phyloP scores from a whole-genome alignment of 2,888 invertebrate species.

The Cryptocephalus moraei region DNA sequence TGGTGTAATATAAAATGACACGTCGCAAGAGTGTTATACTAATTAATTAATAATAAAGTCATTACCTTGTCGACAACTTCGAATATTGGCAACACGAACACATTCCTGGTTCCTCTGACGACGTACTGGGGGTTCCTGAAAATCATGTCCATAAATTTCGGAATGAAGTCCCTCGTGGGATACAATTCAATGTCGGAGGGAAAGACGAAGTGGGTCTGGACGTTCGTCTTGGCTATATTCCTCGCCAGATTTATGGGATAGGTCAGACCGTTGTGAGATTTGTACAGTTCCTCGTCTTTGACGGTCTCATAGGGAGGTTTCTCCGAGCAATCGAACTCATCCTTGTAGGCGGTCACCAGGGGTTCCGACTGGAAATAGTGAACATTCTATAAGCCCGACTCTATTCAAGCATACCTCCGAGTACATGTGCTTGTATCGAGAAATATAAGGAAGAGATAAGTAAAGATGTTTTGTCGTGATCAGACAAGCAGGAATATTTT shows the following conservation, averaged over 20 bases:
- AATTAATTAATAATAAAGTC: no score
- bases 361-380: conserved; percentile 1
- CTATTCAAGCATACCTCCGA: no score
- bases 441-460: no score
- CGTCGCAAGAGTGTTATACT: no score
- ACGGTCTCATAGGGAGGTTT: conserved; percentile 59
- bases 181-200: conserved; percentile 30
- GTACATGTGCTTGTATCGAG: no score
- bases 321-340: conserved; percentile 55
- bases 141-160: conserved; percentile 22
- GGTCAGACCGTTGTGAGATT: conserved; percentile 18
- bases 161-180: conserved; percentile 23
- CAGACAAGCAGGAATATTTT: no score
- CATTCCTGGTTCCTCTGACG: conserved; percentile 12
- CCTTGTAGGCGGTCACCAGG: conserved; percentile 17
- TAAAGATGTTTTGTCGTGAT: no score
- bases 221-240: conserved; percentile 25
- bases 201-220: conserved; percentile 27
- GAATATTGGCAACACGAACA: conserved; percentile 26
- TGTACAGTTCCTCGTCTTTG: conserved; percentile 42
- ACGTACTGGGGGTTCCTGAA: conserved; percentile 9
- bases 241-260: conserved; percentile 30
- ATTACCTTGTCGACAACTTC: conserved; percentile 16
- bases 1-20: no score
- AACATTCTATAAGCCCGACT: no score